Percentiles rank a stretch among this genome's conserved stretches.
phyloP scores from a whole-genome alignment of 2,888 invertebrate species.

The Minunthozetes semirufus region DNA sequence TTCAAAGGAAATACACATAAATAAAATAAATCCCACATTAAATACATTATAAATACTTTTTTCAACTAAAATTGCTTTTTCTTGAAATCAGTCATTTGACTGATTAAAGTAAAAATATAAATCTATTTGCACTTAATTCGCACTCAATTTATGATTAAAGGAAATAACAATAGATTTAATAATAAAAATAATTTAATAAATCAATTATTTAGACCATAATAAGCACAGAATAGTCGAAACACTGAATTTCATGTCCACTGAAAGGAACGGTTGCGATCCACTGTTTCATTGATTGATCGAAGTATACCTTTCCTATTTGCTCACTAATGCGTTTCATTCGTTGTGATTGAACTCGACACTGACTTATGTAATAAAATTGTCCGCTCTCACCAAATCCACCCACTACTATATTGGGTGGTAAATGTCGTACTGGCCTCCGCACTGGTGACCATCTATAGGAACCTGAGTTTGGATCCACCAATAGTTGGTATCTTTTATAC shows the following conservation, averaged over 20 bases:
- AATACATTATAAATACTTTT: too few relatives aligned
- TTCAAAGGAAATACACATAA: too few relatives aligned
- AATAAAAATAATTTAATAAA: not conserved
- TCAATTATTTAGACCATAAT: not conserved
- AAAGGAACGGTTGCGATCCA: conserved; percentile 36
- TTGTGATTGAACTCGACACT: conserved; percentile 20
- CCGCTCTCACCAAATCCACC: not conserved
- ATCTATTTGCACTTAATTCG: too few relatives aligned
- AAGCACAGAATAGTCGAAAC: conserved; percentile 34
- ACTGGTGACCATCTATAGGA: conserved; percentile 28
- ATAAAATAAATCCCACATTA: too few relatives aligned
- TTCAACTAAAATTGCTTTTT: too few relatives aligned
- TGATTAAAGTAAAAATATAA: too few relatives aligned
- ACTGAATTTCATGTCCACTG: conserved; percentile 34
- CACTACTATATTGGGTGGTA: conserved; percentile 24
- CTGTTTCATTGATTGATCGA: conserved; percentile 21
- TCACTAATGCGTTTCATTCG: conserved; percentile 17
- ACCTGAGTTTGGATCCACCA: not conserved
- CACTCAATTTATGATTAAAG: too few relatives aligned
- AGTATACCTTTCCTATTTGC: conserved; percentile 35
- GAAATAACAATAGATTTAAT: not conserved
- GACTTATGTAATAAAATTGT: conserved; percentile 24
- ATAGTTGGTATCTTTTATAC: conserved; percentile 25
- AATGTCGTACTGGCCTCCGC: conserved; percentile 3
- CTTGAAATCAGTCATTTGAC: too few relatives aligned